Base-by-base conservation (phyloP, 2,113 vertebrate genomes). In the Bujurquina vittata region DNA sequence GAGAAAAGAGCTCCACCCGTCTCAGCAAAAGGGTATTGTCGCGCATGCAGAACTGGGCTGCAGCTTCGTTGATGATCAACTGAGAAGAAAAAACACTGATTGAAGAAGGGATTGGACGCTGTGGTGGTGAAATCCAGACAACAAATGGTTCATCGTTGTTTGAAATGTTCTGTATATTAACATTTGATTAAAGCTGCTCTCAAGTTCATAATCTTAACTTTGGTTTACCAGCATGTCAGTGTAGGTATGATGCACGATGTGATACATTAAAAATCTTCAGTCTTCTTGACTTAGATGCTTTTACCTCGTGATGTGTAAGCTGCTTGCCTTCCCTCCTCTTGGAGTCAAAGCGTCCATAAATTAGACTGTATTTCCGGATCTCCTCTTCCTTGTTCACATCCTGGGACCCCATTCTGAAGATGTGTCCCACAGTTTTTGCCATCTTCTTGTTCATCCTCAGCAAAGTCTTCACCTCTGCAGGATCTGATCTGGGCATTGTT, bases 11-110 rank as follows among this genome's bases (percentile, higher is more conserved):
- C 90, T 99, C 98, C 33, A 99, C 98, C 5, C 98, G 96, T 85
- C 97, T 95, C 84, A 99, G 93, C 86, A 99, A 91, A 79, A 99
- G 95, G 0, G 97, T 97, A 81, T 98, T 97, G 94, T 99, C 98
- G 9, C 97, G 96, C 90, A 98, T 96, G 91, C 98, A 99, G 94
- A 99, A 99, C 94, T 98, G 98, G 22, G 98, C 97, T 0, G 98
- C 97, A 1, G 98, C 98, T 90, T 99, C 98, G 1, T 99, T 99
- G 95, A 98, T 98, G 94, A 98, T 98, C 90, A 99, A 88, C 98
- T 99, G 93, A 78, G 87, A 85, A 80, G 40, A 82, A 83, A 86
- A 89, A 80, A 67, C n/a, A 88, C 11, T 26, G 54, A 79, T 60
- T 76, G n/a, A 83, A 75, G 37, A 22, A 87, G 9, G 31, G 23